phyloP scores from a whole-genome alignment of 2,797 vertebrate genomes.

The Choloepus didactylus region DNA sequence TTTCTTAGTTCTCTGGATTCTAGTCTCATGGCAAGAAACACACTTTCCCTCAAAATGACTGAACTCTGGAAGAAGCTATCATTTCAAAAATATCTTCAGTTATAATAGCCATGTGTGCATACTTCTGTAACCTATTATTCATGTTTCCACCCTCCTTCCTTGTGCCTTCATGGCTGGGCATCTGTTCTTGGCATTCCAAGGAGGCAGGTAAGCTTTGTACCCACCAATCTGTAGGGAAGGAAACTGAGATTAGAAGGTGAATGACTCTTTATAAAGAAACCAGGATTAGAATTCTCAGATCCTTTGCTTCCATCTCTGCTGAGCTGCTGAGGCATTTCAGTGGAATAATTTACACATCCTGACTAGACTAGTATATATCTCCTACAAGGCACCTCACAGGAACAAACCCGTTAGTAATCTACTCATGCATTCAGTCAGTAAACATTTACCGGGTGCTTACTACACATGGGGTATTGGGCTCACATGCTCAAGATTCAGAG shows the following conservation, averaged over 20 bases:
- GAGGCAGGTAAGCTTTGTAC: neutral
- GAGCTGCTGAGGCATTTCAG: neutral
- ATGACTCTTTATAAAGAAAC: neutral
- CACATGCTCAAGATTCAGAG: neutral
- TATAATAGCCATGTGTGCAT: slow-evolving; percentile 27
- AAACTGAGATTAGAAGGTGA: neutral
- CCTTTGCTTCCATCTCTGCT: slow-evolving; percentile 1
- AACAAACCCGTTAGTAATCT: neutral
- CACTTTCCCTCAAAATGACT: slow-evolving; percentile 9
- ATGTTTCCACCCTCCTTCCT: neutral
- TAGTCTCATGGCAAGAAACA: slow-evolving; percentile 20
- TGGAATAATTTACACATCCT: neutral
- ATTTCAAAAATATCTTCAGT: neutral
- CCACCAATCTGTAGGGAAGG: neutral
- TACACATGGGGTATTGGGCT: neutral
- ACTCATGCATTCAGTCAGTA: neutral
- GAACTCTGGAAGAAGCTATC: neutral
- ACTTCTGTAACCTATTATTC: slow-evolving; percentile 56
- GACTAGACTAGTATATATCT: neutral
- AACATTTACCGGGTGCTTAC: neutral
- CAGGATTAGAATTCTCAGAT: slow-evolving; percentile 3
- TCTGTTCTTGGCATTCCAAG: neutral
- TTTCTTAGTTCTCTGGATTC: slow-evolving; percentile 22
- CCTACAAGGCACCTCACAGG: neutral
- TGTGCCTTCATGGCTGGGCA: neutral